Conservation (phyloP, 2,797 vertebrate species). For the Myioborus miniatus region DNA sequence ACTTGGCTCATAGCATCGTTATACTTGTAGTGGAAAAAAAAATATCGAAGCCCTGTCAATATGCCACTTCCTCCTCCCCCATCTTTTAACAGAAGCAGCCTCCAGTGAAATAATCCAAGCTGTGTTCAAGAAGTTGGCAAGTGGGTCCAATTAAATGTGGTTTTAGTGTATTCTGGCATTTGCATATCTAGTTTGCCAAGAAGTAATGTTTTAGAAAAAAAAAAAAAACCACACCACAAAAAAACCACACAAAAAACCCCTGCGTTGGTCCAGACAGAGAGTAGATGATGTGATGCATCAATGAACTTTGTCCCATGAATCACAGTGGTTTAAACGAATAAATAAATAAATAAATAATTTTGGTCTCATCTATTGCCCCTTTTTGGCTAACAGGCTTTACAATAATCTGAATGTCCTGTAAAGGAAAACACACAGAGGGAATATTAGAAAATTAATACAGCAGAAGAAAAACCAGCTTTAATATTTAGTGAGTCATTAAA, state of each 20-base stretch:
- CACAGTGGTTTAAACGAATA: slow-evolving; percentile 30
- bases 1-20: slow-evolving; percentile 79
- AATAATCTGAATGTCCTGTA: background rate
- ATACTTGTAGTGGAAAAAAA: slow-evolving; percentile 75
- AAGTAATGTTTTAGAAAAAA: slow-evolving; percentile 77
- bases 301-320: slow-evolving; percentile 71
- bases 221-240: slow-evolving; percentile 31
- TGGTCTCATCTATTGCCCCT: background rate
- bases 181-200: slow-evolving; percentile 84
- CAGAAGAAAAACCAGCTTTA: slow-evolving; percentile 14
- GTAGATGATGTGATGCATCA: slow-evolving; percentile 60
- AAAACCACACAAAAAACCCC: slow-evolving; percentile 31
- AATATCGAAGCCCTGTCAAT: slow-evolving; percentile 80
- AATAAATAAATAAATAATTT: background rate
- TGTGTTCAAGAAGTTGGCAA: slow-evolving; percentile 86
- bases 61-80: slow-evolving; percentile 83
- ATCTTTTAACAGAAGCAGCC: slow-evolving; percentile 84
- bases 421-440: slow-evolving; percentile 24
- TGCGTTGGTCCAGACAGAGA: slow-evolving; percentile 70
- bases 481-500: slow-evolving; percentile 46
- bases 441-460: slow-evolving; percentile 25
- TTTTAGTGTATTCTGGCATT: slow-evolving; percentile 85
- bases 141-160: slow-evolving; percentile 86
- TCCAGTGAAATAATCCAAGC: slow-evolving; percentile 85
- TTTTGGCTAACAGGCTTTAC: slow-evolving; percentile 20